Percentiles rank a stretch among this genome's conserved stretches.
These are phyloP conservation scores for Apostichopus parvimensis DNA, from an alignment of 35 echinoderm and acorn worm species.

Conservation along the genomic window DNA sequence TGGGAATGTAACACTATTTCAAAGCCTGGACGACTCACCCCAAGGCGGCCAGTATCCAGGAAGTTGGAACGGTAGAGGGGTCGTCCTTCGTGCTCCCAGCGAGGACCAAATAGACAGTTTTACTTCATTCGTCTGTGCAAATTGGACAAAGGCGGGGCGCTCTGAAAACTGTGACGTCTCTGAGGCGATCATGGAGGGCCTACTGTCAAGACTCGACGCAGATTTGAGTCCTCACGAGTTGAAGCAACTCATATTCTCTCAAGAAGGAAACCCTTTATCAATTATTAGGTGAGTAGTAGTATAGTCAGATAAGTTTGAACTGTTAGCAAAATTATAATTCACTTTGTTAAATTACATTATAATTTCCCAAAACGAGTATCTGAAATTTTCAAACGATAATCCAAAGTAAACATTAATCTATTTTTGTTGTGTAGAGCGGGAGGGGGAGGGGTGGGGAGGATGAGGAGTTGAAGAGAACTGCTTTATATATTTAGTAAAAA, in stretches of 20 bases:
- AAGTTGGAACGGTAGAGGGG: conserved; percentile 31
- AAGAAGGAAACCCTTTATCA: conserved; percentile 36
- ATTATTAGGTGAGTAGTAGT: conserved; percentile 29
- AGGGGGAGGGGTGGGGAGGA: no score
- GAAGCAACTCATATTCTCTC: conserved; percentile 25
- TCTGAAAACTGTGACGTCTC: conserved; percentile 9
- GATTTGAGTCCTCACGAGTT: conserved; percentile 25
- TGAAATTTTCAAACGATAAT: no score
- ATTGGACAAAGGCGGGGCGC: neutral
- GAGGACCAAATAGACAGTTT: conserved; percentile 14
- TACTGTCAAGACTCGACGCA: neutral
- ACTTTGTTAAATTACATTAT: no score
- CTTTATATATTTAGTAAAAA: no score
- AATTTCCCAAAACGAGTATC: no score
- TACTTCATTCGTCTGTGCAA: conserved; percentile 13
- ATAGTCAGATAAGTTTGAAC: no score
- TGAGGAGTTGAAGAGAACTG: no score
- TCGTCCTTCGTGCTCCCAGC: neutral
- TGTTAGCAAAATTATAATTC: no score
- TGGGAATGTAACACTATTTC: conserved; percentile 22
- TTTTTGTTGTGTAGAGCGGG: no score
- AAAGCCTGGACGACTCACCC: neutral
- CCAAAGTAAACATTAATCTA: no score
- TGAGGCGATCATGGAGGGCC: conserved; percentile 19
- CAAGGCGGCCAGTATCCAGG: neutral